Evolutionary conservation across 1,140 invertebrate species (phyloP).

Genomic region (Drosophila suzukii): DNA sequence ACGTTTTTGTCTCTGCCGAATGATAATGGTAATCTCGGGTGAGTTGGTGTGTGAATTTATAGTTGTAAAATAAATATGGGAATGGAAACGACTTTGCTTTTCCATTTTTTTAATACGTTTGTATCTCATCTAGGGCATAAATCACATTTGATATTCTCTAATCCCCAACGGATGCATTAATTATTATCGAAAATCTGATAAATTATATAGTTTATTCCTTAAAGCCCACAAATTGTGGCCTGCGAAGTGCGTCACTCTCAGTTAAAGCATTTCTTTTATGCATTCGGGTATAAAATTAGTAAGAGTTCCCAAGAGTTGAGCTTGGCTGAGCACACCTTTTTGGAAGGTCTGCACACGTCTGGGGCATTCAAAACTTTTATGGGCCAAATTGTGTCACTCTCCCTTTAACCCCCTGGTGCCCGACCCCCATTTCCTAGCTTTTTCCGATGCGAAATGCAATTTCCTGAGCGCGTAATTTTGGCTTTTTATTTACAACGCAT

Average conservation of each 20-base stretch:
- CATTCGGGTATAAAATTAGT: conserved; percentile 30
- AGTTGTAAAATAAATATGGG: background rate
- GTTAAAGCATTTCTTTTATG: conserved; percentile 17
- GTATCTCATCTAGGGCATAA: background rate
- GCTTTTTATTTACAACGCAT: conserved; percentile 74
- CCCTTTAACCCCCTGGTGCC: background rate
- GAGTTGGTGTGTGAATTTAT: conserved; percentile 3
- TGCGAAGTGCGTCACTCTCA: background rate
- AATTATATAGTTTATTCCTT: conserved; percentile 1
- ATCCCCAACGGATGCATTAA: conserved; percentile 6
- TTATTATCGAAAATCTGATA: conserved; percentile 14
- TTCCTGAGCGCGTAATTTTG: conserved; percentile 53
- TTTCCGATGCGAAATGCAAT: conserved; percentile 42
- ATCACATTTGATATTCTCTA: background rate
- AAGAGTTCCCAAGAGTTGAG: conserved; percentile 10
- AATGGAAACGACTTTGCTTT: too few species aligned
- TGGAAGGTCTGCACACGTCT: conserved; percentile 49
- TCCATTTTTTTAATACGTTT: too few species aligned
- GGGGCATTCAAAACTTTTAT: conserved; percentile 76
- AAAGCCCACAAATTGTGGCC: conserved; percentile 5
- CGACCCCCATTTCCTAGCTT: background rate
- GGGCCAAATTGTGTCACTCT: conserved; percentile 66
- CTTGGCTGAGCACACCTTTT: conserved; percentile 27
- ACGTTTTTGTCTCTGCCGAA: background rate
- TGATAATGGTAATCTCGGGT: conserved; percentile 22